Percentiles rank a stretch among this genome's conserved stretches.
phyloP scores from a whole-genome alignment of 2,797 vertebrate species.

The Myotis planiceps region DNA sequence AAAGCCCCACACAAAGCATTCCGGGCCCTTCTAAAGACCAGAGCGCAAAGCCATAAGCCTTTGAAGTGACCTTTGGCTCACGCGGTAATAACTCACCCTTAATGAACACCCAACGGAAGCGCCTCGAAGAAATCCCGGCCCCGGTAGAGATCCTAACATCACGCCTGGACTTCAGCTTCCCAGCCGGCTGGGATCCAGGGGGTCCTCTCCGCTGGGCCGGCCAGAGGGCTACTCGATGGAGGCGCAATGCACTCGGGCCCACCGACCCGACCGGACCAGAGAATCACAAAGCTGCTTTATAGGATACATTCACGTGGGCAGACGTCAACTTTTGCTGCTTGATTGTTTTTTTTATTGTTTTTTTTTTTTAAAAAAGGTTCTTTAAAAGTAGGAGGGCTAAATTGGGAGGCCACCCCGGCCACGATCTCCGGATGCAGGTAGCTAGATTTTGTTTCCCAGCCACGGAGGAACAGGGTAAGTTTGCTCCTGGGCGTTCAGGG shows the following conservation, averaged over 20 bases:
- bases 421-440: neutral
- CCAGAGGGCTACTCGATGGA: conserved; percentile 57
- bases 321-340: conserved; percentile 80
- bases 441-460: conserved; percentile 63
- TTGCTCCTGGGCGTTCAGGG: conserved; percentile 76
- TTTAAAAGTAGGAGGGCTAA: conserved; percentile 79
- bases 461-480: conserved; percentile 79
- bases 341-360: neutral
- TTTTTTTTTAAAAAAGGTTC: conserved; percentile 51
- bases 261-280: conserved; percentile 65
- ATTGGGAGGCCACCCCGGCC: conserved; percentile 55
- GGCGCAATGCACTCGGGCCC: conserved; percentile 65
- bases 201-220: conserved; percentile 73
- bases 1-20: conserved; percentile 92
- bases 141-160: conserved; percentile 89
- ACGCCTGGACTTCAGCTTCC: conserved; percentile 83
- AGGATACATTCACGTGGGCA: conserved; percentile 84
- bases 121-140: conserved; percentile 89
- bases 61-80: conserved; percentile 97
- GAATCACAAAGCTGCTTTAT: conserved; percentile 80
- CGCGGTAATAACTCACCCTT: conserved; percentile 97
- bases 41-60: conserved; percentile 97
- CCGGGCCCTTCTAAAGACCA: conserved; percentile 89
- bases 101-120: conserved; percentile 99
- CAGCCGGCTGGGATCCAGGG: conserved; percentile 80